These are phyloP conservation scores for Argya squamiceps DNA, from an alignment of 2,797 vertebrate genomes.

Conservation along the genomic window DNA sequence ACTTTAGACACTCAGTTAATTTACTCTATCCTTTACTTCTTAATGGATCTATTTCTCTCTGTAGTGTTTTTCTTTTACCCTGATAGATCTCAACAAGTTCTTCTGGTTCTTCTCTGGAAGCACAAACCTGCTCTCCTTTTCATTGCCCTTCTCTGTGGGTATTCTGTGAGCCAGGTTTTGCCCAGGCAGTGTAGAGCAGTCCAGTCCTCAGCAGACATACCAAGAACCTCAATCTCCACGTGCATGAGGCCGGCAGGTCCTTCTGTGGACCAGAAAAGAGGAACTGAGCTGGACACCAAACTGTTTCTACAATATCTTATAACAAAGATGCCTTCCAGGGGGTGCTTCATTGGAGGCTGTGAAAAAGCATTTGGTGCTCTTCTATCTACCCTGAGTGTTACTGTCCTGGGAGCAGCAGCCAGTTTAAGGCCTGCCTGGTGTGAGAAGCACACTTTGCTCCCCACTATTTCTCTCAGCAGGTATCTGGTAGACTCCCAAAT, in stretches of 20 bases:
- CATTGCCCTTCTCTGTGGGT: neutral
- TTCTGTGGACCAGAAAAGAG: neutral
- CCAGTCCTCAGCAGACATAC: neutral
- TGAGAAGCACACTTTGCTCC: neutral
- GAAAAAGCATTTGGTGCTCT: neutral
- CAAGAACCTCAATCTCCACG: neutral
- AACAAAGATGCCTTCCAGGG: neutral
- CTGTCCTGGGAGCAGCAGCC: neutral
- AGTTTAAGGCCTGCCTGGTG: neutral
- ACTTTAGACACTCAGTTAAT: slow-evolving; percentile 27
- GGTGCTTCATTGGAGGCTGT: neutral
- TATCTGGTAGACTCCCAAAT: neutral
- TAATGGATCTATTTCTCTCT: slow-evolving; percentile 38
- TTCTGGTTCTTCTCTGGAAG: neutral
- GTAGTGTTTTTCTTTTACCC: neutral
- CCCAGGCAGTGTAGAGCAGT: neutral
- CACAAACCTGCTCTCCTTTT: neutral
- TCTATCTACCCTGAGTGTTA: neutral
- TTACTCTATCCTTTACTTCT: slow-evolving; percentile 41
- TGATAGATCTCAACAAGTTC: neutral
- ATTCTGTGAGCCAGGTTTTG: neutral
- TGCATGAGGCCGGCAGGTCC: accelerated
- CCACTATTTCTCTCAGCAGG: neutral
- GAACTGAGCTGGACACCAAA: neutral
- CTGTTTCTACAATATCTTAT: neutral